A percentile compares a stretch with the other conserved stretches of the same genome.
These are phyloP conservation scores for Turritopsis dohrnii DNA, from an alignment of 30 jellyfish, hydroid and myxozoan genomes.

Conservation along the genomic window DNA sequence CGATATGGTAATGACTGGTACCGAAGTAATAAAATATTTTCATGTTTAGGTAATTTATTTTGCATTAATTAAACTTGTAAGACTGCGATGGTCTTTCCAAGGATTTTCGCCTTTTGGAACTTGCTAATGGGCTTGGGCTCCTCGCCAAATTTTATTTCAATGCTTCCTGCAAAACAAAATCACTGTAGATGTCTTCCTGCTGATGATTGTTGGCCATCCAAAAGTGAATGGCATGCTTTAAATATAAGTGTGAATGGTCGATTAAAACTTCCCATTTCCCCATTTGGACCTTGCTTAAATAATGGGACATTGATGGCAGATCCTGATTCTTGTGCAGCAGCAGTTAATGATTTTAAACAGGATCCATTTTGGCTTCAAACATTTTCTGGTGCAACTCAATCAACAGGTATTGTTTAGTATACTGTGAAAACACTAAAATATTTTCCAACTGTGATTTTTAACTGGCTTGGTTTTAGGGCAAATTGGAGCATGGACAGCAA, in stretches of 20 bases:
- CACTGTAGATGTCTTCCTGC: neutral
- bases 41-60: too few relatives aligned
- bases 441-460: too few relatives aligned
- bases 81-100: too few relatives aligned
- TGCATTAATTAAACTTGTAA: too few relatives aligned
- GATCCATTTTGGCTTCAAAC: constrained; percentile 17
- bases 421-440: too few relatives aligned
- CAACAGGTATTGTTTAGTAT: neutral
- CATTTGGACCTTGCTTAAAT: neutral
- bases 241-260: neutral
- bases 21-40: too few relatives aligned
- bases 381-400: constrained; percentile 13
- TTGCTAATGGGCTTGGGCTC: too few relatives aligned
- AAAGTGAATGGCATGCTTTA: neutral
- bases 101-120: too few relatives aligned
- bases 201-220: constrained; percentile 8
- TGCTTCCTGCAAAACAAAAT: too few relatives aligned
- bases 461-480: neutral
- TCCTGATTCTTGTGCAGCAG: constrained; percentile 7
- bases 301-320: neutral
- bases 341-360: neutral
- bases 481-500: constrained; percentile 14
- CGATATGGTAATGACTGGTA: too few relatives aligned
- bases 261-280: neutral
- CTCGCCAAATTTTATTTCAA: too few relatives aligned